A percentile compares a stretch with the other conserved stretches of the same genome.
Evolutionary conservation across 2,888 invertebrate genomes (phyloP).

Genomic region (Caenorhabditis sulstoni): DNA sequence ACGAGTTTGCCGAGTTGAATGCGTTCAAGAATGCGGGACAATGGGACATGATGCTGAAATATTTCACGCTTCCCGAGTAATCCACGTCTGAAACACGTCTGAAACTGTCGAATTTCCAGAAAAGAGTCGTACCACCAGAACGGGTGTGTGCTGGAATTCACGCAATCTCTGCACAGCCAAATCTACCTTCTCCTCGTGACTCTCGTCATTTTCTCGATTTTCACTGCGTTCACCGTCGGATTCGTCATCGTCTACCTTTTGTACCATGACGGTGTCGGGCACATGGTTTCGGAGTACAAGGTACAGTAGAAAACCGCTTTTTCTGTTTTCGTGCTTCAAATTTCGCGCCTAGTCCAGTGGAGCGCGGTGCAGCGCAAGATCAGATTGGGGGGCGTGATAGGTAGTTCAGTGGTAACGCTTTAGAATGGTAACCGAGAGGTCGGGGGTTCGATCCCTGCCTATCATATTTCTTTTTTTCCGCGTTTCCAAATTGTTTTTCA

Average conservation of each 20-base stretch:
- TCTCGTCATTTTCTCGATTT: conserved; percentile 37
- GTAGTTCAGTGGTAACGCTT: no score
- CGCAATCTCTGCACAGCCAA: neutral
- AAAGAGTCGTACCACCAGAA: conserved; percentile 4
- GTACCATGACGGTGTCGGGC: conserved; percentile 48
- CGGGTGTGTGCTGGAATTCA: conserved; percentile 21
- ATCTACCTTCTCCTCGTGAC: conserved; percentile 11
- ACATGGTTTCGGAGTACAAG: conserved; percentile 34
- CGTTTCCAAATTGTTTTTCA: no score
- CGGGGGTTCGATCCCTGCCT: no score
- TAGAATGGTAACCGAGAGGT: no score
- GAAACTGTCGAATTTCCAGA: no score
- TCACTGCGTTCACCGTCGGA: conserved; percentile 40
- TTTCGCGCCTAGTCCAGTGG: neutral
- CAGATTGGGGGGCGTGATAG: no score
- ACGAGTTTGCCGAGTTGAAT: conserved; percentile 3
- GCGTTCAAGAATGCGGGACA: neutral
- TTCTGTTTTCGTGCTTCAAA: no score
- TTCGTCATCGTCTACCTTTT: conserved; percentile 46
- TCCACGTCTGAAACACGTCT: no score
- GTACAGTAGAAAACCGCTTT: no score
- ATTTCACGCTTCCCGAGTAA: conserved; percentile 29
- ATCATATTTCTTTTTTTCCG: no score
- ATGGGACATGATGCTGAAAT: conserved; percentile 23
- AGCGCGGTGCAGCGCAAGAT: no score